Conservation (phyloP, 2,888 invertebrate genomes). For the Tribolium freemani region DNA sequence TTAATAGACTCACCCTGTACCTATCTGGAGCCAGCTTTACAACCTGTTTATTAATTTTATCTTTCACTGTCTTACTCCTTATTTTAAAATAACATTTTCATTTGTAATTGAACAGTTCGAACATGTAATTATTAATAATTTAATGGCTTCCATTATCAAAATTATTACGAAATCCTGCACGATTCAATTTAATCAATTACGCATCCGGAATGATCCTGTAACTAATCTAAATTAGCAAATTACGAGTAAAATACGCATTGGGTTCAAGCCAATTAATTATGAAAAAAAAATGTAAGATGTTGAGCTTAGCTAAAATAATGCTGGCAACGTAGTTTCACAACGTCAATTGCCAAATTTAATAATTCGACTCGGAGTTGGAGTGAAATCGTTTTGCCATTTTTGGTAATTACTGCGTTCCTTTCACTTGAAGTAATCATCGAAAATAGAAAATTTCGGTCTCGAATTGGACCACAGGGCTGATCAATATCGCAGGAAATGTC, state of each 20-base stretch:
- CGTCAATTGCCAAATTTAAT: neutral
- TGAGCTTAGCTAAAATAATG: neutral
- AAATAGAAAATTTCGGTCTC: conserved; percentile 11
- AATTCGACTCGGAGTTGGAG: neutral
- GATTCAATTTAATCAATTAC: neutral
- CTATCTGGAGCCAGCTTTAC: too few species aligned
- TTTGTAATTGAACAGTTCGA: neutral
- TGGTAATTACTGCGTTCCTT: conserved; percentile 14
- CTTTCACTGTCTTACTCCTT: too few species aligned
- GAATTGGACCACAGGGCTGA: neutral
- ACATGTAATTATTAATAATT: neutral
- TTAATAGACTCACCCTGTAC: too few species aligned
- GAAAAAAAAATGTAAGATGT: neutral
- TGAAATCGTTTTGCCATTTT: conserved; percentile 7
- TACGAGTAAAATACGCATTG: neutral
- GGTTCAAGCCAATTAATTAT: neutral
- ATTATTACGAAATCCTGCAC: neutral
- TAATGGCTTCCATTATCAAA: neutral
- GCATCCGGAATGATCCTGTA: conserved; percentile 1
- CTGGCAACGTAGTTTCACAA: conserved; percentile 1
- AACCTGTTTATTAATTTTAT: too few species aligned
- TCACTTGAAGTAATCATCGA: conserved; percentile 1
- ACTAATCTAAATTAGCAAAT: conserved; percentile 4
- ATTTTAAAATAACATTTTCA: too few species aligned
- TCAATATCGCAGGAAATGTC: neutral